Base-by-base conservation (phyloP, 2,888 invertebrate genomes). In the Hecatera dysodea region DNA sequence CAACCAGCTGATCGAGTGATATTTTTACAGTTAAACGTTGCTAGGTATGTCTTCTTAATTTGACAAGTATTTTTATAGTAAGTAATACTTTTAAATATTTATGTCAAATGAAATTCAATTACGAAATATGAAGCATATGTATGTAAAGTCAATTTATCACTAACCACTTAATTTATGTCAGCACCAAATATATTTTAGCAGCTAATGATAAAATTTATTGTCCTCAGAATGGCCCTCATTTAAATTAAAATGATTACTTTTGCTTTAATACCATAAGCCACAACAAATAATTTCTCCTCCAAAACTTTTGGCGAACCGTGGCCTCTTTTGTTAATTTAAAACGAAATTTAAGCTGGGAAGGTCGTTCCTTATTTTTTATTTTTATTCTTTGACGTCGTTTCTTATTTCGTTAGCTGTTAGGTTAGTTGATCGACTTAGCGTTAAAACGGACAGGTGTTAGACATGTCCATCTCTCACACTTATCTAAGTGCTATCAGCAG, bases 211-310 rank as follows among this genome's bases (percentile, higher is more conserved):
- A 81, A 64, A 67, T 82, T 17, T 75, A 80, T 75, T 85, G 80
- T 81, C 72, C 33, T 48, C 68, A 55, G 52, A 55, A 67, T 48
- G 71, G 74, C 75, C 74, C 78, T 85, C 81, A 85, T 85, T 85
- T 78, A 84, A 81, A 82, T 86, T 84, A 86, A 85, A 86, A 85
- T 85, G 79, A 83, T 86, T 84, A 81, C 85, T 82, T 84, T 82
- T 79, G 74, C 80, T 82, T 82, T 86, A 78, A 83, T 80, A 78
- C 80, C 80, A 75, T 80, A 78, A 81, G 82, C 82, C 86, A 80
- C 81, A 78, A 80, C 80, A 83, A 87, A 86, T 85, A 83, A 84
- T 86, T 86, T 79, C 65, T 72, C 64, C 75, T 76, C 69, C 70
- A 63, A 78, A 85, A 86, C 78, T 84, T 86, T 82, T 75, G 65